Percentiles rank a stretch among this genome's conserved stretches.
These are phyloP conservation scores for Onthophagus taurus DNA, from an alignment of 1,140 invertebrate species.

Conservation along the genomic window DNA sequence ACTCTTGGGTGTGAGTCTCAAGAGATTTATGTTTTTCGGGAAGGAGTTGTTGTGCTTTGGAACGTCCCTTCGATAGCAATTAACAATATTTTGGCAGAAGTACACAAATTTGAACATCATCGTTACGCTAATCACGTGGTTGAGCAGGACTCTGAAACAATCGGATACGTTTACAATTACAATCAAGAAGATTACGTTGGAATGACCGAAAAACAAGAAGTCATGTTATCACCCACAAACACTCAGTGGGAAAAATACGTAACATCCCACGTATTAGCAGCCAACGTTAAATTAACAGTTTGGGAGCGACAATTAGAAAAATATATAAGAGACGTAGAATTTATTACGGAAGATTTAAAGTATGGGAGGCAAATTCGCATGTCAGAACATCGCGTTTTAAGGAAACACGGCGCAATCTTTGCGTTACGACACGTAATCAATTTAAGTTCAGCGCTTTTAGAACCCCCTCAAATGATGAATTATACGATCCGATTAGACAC, in stretches of 20 bases:
- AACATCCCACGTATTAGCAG: constrained; percentile 82
- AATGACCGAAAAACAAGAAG: no score
- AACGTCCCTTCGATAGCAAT: no score
- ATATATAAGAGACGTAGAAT: constrained; percentile 74
- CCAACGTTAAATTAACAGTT: constrained; percentile 85
- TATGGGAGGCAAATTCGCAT: constrained; percentile 58
- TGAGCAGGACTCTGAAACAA: no score
- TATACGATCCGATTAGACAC: constrained; percentile 79
- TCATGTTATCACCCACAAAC: constrained; percentile 35
- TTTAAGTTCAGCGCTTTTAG: constrained; percentile 84
- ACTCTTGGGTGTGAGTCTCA: no score
- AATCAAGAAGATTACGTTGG: no score
- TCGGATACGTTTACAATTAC: no score
- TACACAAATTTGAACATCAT: no score
- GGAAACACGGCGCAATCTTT: constrained; percentile 85
- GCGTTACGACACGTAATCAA: constrained; percentile 82
- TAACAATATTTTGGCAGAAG: no score
- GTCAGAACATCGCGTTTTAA: constrained; percentile 60
- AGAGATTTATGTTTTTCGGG: no score
- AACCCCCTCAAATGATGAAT: constrained; percentile 96
- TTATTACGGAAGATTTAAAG: constrained; percentile 72
- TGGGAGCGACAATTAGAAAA: constrained; percentile 81
- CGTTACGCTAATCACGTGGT: no score
- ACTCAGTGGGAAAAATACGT: constrained; percentile 58
- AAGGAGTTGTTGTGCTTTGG: no score